phyloP scores from a whole-genome alignment of 2,113 vertebrate genomes.

The Arenaria interpres region DNA sequence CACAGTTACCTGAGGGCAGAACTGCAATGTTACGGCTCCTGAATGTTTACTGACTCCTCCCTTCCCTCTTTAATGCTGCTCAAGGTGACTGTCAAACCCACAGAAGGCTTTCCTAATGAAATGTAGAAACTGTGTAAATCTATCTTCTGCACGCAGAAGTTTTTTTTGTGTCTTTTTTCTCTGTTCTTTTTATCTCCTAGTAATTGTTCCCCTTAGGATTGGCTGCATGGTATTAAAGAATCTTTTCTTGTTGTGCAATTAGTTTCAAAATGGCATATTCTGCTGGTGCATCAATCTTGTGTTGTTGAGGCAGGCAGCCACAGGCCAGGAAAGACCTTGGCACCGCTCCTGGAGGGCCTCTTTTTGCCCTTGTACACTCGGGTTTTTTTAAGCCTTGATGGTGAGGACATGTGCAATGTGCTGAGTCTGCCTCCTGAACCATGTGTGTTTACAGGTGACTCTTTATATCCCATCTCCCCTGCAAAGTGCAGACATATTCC shows the following conservation, averaged over 20 bases:
- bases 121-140: slow-evolving; percentile 9
- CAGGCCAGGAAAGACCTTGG: not conserved
- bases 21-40: not conserved
- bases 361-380: not conserved
- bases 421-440: not conserved
- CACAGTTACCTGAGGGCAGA: not conserved
- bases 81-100: slow-evolving; percentile 68
- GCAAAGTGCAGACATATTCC: fast-evolving
- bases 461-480: not conserved
- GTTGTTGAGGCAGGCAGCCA: not conserved
- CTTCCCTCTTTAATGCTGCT: slow-evolving; percentile 24
- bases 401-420: not conserved
- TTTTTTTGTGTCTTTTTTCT: not conserved
- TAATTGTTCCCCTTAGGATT: slow-evolving; percentile 65
- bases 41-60: slow-evolving; percentile 27
- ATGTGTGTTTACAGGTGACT: fast-evolving
- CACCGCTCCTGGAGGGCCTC: not conserved
- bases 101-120: slow-evolving; percentile 51
- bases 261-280: slow-evolving; percentile 3
- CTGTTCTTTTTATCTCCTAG: slow-evolving; percentile 43
- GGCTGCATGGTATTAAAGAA: slow-evolving; percentile 17
- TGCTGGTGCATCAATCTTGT: not conserved
- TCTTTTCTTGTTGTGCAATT: slow-evolving; percentile 29
- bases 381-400: not conserved
- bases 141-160: not conserved